Percentiles rank a stretch among this genome's conserved stretches.
Conservation (phyloP, 1,140 invertebrate genomes). For the Drosophila oshimai region DNA sequence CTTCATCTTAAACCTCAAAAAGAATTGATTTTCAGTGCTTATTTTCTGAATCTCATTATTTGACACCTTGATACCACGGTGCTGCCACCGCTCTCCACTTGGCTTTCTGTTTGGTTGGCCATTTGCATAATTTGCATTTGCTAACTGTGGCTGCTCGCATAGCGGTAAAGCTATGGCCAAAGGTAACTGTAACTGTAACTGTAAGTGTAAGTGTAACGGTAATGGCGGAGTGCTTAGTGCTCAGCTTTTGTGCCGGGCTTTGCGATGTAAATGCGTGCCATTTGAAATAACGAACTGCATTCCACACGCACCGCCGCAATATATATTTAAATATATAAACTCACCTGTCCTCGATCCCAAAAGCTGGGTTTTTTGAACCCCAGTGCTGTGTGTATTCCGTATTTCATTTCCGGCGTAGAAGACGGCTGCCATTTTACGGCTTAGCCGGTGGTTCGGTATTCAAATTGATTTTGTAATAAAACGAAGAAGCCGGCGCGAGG, state of each 20-base stretch:
- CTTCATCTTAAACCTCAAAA: no score
- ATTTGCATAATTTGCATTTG: slow-evolving; percentile 57
- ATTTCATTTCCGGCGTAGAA: slow-evolving; percentile 46
- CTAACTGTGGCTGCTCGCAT: not conserved
- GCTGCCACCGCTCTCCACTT: not conserved
- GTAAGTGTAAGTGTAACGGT: slow-evolving; percentile 6
- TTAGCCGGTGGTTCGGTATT: slow-evolving; percentile 26
- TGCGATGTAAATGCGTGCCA: slow-evolving; percentile 57
- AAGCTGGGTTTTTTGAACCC: slow-evolving; percentile 47
- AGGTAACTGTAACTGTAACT: slow-evolving; percentile 15
- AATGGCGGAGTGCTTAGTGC: slow-evolving; percentile 19
- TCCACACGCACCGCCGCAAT: slow-evolving; percentile 19
- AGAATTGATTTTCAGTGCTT: not conserved
- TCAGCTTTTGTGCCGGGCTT: slow-evolving; percentile 29
- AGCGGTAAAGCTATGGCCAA: not conserved
- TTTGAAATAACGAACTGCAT: slow-evolving; percentile 60
- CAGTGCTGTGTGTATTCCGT: not conserved
- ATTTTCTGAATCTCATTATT: slow-evolving; percentile 1
- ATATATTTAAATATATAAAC: slow-evolving; percentile 9
- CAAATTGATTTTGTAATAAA: slow-evolving; percentile 58
- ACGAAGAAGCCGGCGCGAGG: not conserved
- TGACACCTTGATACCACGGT: not conserved
- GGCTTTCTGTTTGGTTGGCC: not conserved
- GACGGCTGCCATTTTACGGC: slow-evolving; percentile 12
- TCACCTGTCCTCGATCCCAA: slow-evolving; percentile 7